Percentiles rank a stretch among this genome's conserved stretches.
These are phyloP conservation scores for Apamea crenata DNA, from an alignment of 2,888 invertebrate genomes.

Conservation along the genomic window DNA sequence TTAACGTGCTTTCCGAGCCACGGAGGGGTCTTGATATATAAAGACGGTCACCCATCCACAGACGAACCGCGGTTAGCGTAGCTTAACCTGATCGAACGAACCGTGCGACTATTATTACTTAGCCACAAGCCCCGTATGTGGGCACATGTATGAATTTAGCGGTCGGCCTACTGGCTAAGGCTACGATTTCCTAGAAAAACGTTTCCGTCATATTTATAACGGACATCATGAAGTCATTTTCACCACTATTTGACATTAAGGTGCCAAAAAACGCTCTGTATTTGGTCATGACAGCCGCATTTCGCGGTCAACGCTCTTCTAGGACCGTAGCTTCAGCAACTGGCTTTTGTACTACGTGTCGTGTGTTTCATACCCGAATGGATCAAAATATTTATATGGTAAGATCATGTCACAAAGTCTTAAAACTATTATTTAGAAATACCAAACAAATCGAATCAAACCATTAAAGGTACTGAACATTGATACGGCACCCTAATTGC, in stretches of 20 bases:
- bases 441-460: neutral
- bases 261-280: neutral
- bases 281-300: neutral
- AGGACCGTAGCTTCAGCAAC: neutral
- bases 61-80: no score
- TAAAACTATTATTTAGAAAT: neutral
- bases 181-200: neutral
- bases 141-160: neutral
- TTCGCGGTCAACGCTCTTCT: neutral
- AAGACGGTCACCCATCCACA: no score
- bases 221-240: no score
- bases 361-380: neutral
- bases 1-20: no score
- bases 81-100: no score
- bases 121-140: no score
- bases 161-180: no score
- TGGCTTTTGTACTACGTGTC: neutral
- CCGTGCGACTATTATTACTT: no score
- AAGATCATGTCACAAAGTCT: neutral
- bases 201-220: neutral
- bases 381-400: neutral
- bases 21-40: no score
- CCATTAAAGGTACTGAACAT: neutral
- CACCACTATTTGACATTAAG: no score
- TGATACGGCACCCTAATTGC: no score